Percentiles rank a stretch among this genome's conserved stretches.
Conservation (phyloP, 1,140 invertebrate genomes). For the Archivesica marissinica region DNA sequence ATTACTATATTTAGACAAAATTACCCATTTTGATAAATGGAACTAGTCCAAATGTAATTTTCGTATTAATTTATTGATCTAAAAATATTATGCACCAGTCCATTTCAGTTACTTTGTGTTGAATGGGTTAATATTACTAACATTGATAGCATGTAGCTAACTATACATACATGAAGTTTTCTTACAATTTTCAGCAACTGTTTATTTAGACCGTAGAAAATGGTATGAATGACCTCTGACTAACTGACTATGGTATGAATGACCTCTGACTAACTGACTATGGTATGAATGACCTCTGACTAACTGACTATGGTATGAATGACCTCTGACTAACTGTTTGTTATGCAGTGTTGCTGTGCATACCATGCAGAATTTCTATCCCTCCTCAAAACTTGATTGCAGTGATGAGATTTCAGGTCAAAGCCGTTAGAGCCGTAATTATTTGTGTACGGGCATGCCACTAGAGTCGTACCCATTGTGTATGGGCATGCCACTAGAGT, state of each 20-base stretch:
- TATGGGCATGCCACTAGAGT: too few species aligned
- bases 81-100: background rate
- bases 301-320: too few species aligned
- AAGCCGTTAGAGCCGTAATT: background rate
- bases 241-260: too few species aligned
- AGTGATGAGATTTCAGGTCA: background rate
- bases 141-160: background rate
- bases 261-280: too few species aligned
- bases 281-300: too few species aligned
- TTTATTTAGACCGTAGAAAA: constrained; percentile 27
- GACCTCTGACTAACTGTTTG: background rate
- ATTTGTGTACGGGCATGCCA: too few species aligned
- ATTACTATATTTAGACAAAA: too few species aligned
- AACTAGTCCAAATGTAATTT: too few species aligned
- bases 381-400: background rate
- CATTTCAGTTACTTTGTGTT: background rate
- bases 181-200: background rate
- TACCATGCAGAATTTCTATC: background rate
- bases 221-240: constrained; percentile 2
- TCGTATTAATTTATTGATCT: too few species aligned
- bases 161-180: background rate
- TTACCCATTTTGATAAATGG: too few species aligned
- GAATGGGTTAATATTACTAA: background rate
- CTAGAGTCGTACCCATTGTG: too few species aligned
- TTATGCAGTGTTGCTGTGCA: background rate